Conservation (phyloP, 2,888 invertebrate genomes). For the Latrodectus elegans region DNA sequence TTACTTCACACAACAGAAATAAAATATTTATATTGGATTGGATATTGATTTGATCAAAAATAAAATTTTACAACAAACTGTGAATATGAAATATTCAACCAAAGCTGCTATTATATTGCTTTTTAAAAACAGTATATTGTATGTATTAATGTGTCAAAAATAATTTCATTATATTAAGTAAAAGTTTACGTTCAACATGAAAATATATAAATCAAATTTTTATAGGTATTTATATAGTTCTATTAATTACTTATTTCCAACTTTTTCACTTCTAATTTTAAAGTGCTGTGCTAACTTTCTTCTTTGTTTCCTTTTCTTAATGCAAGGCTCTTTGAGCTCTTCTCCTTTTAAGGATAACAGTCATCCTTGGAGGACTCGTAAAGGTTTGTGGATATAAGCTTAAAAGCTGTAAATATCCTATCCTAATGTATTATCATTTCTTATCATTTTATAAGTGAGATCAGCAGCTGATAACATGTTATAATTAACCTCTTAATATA, state of each 20-base stretch:
- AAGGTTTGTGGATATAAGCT: slow-evolving; percentile 69
- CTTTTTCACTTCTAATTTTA: slow-evolving; percentile 6
- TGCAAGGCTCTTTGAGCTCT: slow-evolving; percentile 70
- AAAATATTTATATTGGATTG: too few relatives aligned
- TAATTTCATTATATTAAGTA: not conserved
- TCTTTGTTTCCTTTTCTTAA: slow-evolving; percentile 45
- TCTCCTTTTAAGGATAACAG: slow-evolving; percentile 71
- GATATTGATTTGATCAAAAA: not conserved
- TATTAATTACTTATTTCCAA: too few relatives aligned
- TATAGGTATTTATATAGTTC: not conserved
- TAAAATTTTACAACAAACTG: not conserved
- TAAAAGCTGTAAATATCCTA: not conserved
- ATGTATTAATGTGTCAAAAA: not conserved
- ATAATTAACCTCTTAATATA: too few relatives aligned
- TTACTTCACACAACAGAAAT: too few relatives aligned
- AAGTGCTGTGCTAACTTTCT: not conserved
- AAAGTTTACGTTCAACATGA: too few relatives aligned
- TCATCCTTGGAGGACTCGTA: slow-evolving; percentile 71
- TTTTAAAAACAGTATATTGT: not conserved
- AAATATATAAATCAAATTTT: not conserved
- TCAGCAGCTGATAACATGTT: too few relatives aligned
- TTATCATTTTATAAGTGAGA: too few relatives aligned
- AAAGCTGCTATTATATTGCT: not conserved
- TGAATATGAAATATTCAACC: not conserved
- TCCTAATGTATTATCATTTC: too few relatives aligned